Conservation (phyloP, 2,113 vertebrate genomes). For the Cathartes aura region DNA sequence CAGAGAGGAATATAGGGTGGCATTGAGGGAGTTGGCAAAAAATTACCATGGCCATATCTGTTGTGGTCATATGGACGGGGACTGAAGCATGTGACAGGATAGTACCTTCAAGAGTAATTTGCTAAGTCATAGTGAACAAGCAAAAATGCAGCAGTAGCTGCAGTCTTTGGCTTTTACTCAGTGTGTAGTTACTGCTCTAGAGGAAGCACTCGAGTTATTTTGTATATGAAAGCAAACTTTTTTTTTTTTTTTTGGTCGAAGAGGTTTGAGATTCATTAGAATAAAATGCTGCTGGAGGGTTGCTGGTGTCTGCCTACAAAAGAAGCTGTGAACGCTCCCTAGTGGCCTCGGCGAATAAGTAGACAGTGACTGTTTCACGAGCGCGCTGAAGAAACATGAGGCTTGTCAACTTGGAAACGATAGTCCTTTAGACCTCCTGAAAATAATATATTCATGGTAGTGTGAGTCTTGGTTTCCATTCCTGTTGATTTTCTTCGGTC, state of each 20-base stretch:
- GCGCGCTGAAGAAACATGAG: neutral
- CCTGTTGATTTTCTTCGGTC: neutral
- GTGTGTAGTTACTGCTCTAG: neutral
- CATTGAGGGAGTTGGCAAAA: neutral
- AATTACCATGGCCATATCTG: neutral
- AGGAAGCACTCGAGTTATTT: neutral
- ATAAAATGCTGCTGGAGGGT: neutral
- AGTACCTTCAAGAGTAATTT: constrained; percentile 12
- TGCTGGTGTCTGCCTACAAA: neutral
- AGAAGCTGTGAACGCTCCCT: constrained; percentile 58
- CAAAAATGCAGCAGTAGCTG: constrained; percentile 2
- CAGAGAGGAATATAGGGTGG: neutral
- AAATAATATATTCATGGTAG: neutral
- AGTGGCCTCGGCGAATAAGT: constrained; percentile 11
- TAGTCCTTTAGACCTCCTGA: neutral
- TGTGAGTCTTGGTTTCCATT: neutral
- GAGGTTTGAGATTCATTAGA: neutral
- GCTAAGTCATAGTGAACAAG: constrained; percentile 64
- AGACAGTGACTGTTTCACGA: neutral
- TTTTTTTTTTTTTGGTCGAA: neutral
- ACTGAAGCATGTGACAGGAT: constrained; percentile 22
- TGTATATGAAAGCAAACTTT: neutral
- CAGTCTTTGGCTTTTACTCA: constrained; percentile 12
- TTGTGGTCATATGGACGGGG: neutral
- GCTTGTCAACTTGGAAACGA: neutral